These are phyloP conservation scores for Neocrepidodera transversa DNA, from an alignment of 2,888 invertebrate genomes.

Conservation along the genomic window DNA sequence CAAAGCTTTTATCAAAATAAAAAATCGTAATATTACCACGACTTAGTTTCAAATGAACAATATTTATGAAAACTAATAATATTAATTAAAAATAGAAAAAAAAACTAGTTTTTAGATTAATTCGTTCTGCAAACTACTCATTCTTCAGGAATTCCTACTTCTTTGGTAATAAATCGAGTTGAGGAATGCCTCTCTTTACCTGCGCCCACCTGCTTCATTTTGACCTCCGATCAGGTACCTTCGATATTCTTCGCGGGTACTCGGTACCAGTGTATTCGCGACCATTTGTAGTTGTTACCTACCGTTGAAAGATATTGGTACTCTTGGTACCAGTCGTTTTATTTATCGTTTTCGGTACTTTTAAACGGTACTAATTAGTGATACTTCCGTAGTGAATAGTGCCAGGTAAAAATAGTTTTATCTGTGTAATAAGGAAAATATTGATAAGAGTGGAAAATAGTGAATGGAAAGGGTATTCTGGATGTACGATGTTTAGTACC, in stretches of 20 bases:
- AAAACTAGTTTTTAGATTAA: too few relatives aligned
- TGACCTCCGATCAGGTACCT: slow-evolving; percentile 20
- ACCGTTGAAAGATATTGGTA: neutral
- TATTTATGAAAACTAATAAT: too few relatives aligned
- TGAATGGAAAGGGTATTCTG: slow-evolving; percentile 5
- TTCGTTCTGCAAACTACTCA: too few relatives aligned
- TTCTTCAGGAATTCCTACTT: slow-evolving; percentile 11
- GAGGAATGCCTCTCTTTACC: slow-evolving; percentile 15
- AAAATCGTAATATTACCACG: too few relatives aligned
- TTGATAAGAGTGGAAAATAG: slow-evolving; percentile 4
- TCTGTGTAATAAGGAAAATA: neutral
- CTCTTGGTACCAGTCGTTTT: neutral
- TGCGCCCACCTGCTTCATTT: slow-evolving; percentile 22
- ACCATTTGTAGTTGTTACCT: neutral
- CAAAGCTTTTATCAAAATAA: too few relatives aligned
- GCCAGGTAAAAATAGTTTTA: slow-evolving; percentile 21
- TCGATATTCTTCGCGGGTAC: slow-evolving; percentile 3
- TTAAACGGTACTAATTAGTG: slow-evolving; percentile 19
- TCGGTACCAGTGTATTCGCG: slow-evolving; percentile 12
- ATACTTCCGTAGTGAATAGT: slow-evolving; percentile 14
- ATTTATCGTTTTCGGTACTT: slow-evolving; percentile 4
- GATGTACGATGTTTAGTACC: slow-evolving; percentile 11
- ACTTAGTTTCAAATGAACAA: too few relatives aligned
- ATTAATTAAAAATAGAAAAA: too few relatives aligned
- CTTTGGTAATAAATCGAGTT: slow-evolving; percentile 12